Percentiles rank a stretch among this genome's conserved stretches.
These are phyloP conservation scores for Anaspis maculata DNA, from an alignment of 2,888 invertebrate genomes.

Conservation along the genomic window DNA sequence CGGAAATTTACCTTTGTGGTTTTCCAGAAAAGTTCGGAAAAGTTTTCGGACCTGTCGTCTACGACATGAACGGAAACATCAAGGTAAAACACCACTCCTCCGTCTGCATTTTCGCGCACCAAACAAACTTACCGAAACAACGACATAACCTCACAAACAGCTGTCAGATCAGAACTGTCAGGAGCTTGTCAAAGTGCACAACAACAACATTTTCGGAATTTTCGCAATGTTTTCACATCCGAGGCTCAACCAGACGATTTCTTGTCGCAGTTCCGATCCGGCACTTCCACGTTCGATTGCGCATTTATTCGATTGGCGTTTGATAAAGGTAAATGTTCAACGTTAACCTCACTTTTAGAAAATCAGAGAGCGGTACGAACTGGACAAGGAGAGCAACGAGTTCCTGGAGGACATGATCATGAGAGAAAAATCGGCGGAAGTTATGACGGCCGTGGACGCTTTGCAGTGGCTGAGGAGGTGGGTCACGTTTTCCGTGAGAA, in stretches of 20 bases:
- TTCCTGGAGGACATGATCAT: constrained; percentile 63
- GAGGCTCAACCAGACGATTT: too few species aligned
- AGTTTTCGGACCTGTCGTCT: constrained; percentile 63
- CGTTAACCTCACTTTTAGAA: constrained; percentile 42
- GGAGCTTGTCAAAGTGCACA: too few species aligned
- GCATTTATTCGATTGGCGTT: too few species aligned
- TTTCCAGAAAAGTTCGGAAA: constrained; percentile 50
- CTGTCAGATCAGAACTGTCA: too few species aligned
- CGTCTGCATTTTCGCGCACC: too few species aligned
- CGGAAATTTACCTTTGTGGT: neutral
- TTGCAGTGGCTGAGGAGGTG: constrained; percentile 72
- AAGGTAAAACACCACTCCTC: too few species aligned
- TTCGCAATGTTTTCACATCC: constrained; percentile 45
- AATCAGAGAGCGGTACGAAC: constrained; percentile 49
- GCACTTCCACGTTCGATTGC: too few species aligned
- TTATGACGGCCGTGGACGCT: constrained; percentile 50
- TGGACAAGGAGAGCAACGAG: constrained; percentile 45
- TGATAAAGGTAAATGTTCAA: too few species aligned
- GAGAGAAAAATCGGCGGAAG: constrained; percentile 49
- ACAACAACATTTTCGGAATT: too few species aligned
- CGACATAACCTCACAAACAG: too few species aligned
- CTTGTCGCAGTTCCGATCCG: too few species aligned
- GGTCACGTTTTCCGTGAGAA: constrained; percentile 15
- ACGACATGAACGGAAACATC: constrained; percentile 71
- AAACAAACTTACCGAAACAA: too few species aligned